These are phyloP conservation scores for Pelobates fuscus DNA, from an alignment of 2,113 vertebrate genomes.

Conservation along the genomic window DNA sequence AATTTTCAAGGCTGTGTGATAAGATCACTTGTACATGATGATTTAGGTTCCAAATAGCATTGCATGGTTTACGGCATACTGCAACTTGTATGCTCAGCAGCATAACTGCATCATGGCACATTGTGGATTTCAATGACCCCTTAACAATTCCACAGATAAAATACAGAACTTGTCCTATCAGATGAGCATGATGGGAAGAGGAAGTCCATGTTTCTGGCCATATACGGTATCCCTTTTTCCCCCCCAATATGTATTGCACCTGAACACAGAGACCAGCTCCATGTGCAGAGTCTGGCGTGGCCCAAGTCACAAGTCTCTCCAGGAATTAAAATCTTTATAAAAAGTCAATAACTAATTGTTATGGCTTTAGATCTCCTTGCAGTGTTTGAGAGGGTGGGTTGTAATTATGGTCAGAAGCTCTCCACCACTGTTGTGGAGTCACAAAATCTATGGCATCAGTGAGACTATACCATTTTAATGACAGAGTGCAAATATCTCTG, in stretches of 20 bases:
- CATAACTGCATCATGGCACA: conserved; percentile 33
- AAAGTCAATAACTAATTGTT: conserved; percentile 21
- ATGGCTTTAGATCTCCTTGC: conserved; percentile 34
- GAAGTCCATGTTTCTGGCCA: conserved; percentile 17
- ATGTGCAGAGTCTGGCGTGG: conserved; percentile 7
- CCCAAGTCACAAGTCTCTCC: not conserved
- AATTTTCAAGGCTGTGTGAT: too few species aligned
- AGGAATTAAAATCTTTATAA: too few species aligned
- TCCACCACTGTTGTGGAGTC: not conserved
- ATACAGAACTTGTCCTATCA: conserved; percentile 6
- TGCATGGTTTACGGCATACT: not conserved
- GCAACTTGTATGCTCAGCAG: conserved; percentile 21
- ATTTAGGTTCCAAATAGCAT: too few species aligned
- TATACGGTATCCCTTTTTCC: conserved; percentile 15
- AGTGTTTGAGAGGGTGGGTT: not conserved
- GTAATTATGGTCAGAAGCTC: not conserved
- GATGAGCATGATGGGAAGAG: not conserved
- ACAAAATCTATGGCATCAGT: not conserved
- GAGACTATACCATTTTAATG: not conserved
- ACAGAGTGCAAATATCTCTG: not conserved
- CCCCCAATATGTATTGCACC: conserved; percentile 8
- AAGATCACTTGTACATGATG: too few species aligned
- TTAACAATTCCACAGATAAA: not conserved
- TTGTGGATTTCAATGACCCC: not conserved
- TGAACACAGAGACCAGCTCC: conserved; percentile 46